Evolutionary conservation across 2,888 invertebrate species (phyloP), one percentile per base, ranked within the genome.

Genomic region (Tridacna gigas): DNA sequence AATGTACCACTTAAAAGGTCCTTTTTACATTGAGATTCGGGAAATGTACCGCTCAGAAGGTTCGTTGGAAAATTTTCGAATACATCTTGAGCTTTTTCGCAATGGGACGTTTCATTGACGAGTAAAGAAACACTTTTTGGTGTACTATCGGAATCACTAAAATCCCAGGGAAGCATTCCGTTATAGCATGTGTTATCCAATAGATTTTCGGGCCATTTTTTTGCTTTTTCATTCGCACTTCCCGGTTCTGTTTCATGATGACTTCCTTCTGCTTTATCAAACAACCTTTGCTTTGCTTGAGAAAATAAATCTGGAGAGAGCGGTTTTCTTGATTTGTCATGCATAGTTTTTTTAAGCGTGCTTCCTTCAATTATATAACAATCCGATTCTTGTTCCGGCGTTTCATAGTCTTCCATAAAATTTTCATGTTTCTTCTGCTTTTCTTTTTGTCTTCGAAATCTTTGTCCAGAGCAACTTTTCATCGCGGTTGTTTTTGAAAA

Each of bases 81-180:
- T 47, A 20, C 45, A 71, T 71, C 69, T 71, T 25, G 45, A 15
- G 69, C 69, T n/a, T 71, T 71, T 45, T 71, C 69, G 47, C 25
- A 22, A n/a, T n/a, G 11, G 20, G n/a, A 22, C 37, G 37, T 37
- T 37, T 37, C 37, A 37, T 37, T 37, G 37, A 37, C 28, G 15
- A 66, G 26, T 26, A 66, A 26, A 66, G 66, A 66, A 18, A 66
- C 25, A 28, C 66, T 66, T 26, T 66, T 28, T 66, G 66, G 12
- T 26, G 66, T 26, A 25, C 18, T 25, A 18, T 26, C 66, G 26
- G 22, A 25, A n/a, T 22, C 25, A 28, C 28, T 71, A 20, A 28
- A 12, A 11, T 22, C 20, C 13, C 20, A 22, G n/a, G 18, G 18
- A 26, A 18, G 28, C 9, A 18, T 26, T 66, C 28, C 66, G 26